phyloP scores from a whole-genome alignment of 2,797 vertebrate genomes.

The Micrastur ruficollis region DNA sequence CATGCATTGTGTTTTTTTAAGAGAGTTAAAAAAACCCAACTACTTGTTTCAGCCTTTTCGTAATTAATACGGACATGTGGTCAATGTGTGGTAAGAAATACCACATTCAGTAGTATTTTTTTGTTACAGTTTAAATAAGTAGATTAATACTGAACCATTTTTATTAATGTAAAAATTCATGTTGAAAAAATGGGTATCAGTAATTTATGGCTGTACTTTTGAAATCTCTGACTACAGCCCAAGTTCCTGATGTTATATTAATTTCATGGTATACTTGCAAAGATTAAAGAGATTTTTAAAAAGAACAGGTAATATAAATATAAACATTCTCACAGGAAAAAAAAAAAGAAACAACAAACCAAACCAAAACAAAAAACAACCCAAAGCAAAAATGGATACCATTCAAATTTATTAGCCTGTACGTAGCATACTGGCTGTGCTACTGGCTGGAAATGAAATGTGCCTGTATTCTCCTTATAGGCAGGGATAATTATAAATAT shows the following conservation, averaged over 20 bases:
- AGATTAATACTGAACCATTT: background rate
- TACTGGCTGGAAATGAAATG: fast-evolving
- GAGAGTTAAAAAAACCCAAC: background rate
- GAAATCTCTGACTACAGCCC: background rate
- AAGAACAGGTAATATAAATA: background rate
- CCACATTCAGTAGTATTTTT: background rate
- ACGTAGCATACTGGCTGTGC: background rate
- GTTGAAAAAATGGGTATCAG: background rate
- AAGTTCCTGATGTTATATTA: background rate
- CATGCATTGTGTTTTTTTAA: background rate
- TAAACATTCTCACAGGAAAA: background rate
- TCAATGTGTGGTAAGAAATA: background rate
- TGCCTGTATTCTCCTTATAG: background rate
- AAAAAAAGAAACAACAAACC: too few relatives aligned
- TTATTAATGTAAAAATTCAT: background rate
- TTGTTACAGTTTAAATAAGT: background rate
- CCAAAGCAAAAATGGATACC: background rate
- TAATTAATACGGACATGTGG: background rate
- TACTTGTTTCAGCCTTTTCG: background rate
- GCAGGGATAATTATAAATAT: background rate
- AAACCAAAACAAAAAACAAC: background rate
- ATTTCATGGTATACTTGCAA: background rate
- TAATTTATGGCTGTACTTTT: background rate
- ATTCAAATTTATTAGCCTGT: too few relatives aligned
- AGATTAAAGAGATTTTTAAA: background rate